These are phyloP conservation scores for Merodon equestris DNA, from an alignment of 2,888 invertebrate genomes.

Conservation along the genomic window DNA sequence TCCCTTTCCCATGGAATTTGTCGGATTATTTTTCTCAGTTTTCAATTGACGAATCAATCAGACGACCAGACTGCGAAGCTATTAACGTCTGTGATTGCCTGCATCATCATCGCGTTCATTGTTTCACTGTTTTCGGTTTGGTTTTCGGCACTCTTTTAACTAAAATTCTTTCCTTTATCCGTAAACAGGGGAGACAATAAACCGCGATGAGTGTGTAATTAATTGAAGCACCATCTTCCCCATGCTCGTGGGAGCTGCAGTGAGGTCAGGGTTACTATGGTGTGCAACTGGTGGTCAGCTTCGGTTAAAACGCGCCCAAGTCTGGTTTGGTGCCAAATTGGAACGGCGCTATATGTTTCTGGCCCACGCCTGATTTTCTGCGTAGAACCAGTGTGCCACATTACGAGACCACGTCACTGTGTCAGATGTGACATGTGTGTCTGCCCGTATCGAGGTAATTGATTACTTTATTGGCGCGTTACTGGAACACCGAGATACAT, in stretches of 20 bases:
- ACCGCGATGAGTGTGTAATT: conserved; percentile 42
- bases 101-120: not conserved
- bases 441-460: conserved; percentile 45
- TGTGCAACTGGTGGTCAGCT: conserved; percentile 59
- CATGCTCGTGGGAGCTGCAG: not conserved
- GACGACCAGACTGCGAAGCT: conserved; percentile 54
- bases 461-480: conserved; percentile 50
- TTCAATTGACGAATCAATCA: conserved; percentile 65
- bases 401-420: not conserved
- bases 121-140: conserved; percentile 10
- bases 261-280: conserved; percentile 49
- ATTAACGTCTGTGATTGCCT: conserved; percentile 57
- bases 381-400: too few relatives aligned
- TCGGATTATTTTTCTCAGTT: conserved; percentile 7
- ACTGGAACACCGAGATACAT: conserved; percentile 23
- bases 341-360: conserved; percentile 6
- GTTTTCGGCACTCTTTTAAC: too few relatives aligned
- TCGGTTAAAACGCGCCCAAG: conserved; percentile 36
- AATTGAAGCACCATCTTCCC: conserved; percentile 51
- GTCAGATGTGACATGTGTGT: not conserved
- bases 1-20: conserved; percentile 4
- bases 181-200: too few relatives aligned
- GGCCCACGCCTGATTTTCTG: too few relatives aligned
- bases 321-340: conserved; percentile 39
- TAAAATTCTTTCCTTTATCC: not conserved